phyloP scores from a whole-genome alignment of 35 echinoderm and acorn worm species.

The Ophiothrix spiculata region DNA sequence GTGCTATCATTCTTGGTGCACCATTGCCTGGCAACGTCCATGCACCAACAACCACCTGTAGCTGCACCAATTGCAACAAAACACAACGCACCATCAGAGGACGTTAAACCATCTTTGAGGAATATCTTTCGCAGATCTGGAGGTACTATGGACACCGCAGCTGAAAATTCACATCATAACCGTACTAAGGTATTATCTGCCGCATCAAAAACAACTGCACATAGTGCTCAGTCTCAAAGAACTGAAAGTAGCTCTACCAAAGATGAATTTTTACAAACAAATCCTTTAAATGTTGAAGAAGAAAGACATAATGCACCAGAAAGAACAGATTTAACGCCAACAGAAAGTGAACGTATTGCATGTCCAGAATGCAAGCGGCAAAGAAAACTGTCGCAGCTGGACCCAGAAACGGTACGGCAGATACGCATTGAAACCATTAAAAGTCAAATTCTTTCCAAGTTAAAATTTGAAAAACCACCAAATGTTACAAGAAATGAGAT shows the following conservation, averaged over 20 bases:
- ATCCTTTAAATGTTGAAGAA: background rate
- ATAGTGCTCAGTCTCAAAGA: background rate
- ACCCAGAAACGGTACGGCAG: constrained; percentile 35
- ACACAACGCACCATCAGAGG: background rate
- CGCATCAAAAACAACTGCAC: background rate
- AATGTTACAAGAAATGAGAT: constrained; percentile 37
- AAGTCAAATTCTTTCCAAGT: constrained; percentile 60
- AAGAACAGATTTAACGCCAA: background rate
- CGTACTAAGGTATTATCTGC: background rate
- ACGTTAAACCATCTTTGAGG: background rate
- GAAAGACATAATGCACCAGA: background rate
- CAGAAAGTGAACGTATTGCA: background rate
- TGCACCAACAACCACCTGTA: background rate
- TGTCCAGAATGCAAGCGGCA: constrained; percentile 24
- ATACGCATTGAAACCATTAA: constrained; percentile 62
- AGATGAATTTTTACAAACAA: background rate
- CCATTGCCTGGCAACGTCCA: background rate
- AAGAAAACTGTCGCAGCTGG: constrained; percentile 9
- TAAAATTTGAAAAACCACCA: constrained; percentile 49
- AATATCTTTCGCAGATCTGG: background rate
- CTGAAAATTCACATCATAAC: background rate
- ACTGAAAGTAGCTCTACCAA: background rate
- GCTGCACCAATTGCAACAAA: background rate
- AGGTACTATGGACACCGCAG: too few species aligned
- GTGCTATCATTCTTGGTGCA: background rate